These are phyloP conservation scores for Thelaira solivaga DNA, from an alignment of 2,888 invertebrate species.

Conservation along the genomic window DNA sequence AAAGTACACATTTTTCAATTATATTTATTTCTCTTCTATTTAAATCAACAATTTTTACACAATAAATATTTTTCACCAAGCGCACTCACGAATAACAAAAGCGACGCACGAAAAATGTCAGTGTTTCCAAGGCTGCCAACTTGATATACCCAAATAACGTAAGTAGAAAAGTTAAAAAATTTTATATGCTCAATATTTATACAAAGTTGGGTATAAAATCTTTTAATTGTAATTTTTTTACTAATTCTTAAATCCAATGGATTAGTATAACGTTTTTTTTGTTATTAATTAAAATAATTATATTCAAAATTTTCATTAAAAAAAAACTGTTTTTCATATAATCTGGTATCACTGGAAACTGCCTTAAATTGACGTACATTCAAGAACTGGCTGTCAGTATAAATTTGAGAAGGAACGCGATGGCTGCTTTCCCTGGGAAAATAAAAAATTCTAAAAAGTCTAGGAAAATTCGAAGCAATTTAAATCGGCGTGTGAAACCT, in stretches of 20 bases:
- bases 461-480: constrained; percentile 59
- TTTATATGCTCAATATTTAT: not conserved
- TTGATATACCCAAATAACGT: not conserved
- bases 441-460: constrained; percentile 72
- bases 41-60: constrained; percentile 77
- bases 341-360: constrained; percentile 66
- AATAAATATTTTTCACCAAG: constrained; percentile 80
- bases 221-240: no score
- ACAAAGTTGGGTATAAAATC: no score
- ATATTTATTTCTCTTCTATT: constrained; percentile 34
- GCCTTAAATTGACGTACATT: constrained; percentile 87
- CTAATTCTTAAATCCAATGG: no score
- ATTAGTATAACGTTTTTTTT: no score
- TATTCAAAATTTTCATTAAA: no score
- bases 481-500: constrained; percentile 58
- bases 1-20: constrained; percentile 72
- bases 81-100: constrained; percentile 44
- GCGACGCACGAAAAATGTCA: constrained; percentile 30
- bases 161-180: not conserved
- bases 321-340: not conserved
- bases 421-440: constrained; percentile 89
- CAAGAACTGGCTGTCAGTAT: constrained; percentile 98
- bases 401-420: constrained; percentile 89
- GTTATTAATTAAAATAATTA: no score
- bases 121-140: constrained; percentile 14